Conservation (phyloP, 2,888 invertebrate genomes). For the Drosophila anomelani region DNA sequence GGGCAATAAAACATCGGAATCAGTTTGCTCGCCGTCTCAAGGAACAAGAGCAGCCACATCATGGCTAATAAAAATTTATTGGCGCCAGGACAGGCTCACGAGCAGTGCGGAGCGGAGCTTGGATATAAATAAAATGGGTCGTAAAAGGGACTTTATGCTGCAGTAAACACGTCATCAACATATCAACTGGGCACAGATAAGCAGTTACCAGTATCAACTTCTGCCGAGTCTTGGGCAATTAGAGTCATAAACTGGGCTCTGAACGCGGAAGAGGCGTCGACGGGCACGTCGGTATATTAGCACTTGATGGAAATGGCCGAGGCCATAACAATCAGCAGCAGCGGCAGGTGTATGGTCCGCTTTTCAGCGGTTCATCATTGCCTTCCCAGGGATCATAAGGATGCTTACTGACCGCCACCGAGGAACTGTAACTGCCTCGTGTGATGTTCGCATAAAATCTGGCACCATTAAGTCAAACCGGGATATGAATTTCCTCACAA, state of each 20-base stretch:
- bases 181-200: constrained; percentile 77
- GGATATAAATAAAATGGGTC: constrained; percentile 81
- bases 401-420: constrained; percentile 29
- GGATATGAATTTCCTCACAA: neutral
- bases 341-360: constrained; percentile 35
- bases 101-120: constrained; percentile 49
- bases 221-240: constrained; percentile 69
- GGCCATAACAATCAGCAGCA: constrained; percentile 48
- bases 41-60: constrained; percentile 69
- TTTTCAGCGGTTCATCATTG: constrained; percentile 28
- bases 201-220: constrained; percentile 71
- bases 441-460: constrained; percentile 12
- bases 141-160: constrained; percentile 83
- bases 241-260: constrained; percentile 72
- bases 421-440: neutral
- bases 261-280: constrained; percentile 77
- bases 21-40: constrained; percentile 69
- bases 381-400: constrained; percentile 12
- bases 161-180: constrained; percentile 84
- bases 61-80: constrained; percentile 81
- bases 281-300: constrained; percentile 60
- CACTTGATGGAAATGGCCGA: constrained; percentile 43
- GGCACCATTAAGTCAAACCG: neutral
- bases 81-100: constrained; percentile 65
- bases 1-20: constrained; percentile 74